Evolutionary conservation across 2,888 invertebrate genomes (phyloP), one percentile per base, ranked within the genome.

Genomic region (Leptinotarsa peninsularis): DNA sequence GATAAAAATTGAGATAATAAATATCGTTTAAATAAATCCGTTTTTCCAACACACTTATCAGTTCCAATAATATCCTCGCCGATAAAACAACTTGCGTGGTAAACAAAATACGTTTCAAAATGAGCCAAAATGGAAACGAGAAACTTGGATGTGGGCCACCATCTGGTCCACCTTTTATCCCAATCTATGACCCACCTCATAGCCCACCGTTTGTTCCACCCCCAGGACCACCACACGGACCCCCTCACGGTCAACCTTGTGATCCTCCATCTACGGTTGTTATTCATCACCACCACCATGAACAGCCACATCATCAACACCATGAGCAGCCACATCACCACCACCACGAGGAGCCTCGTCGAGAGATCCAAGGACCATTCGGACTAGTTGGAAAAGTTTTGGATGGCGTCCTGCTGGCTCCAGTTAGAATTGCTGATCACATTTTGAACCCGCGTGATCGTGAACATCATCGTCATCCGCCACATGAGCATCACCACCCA

Each of bases 331-430:
- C 58, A 1, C 58, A 43, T 13, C 43, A 52, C 14, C 52, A 43
- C 43, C 43, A 52, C 14, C 52, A 52, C n/a, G n/a, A n/a, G 7
- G 15, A 23, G 4, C 58, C 21, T 21, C 18, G 21, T 3, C 56
- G 7, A 13, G 58, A 23, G 13, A 23, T 58, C 58, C 58, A 58
- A 23, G 58, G 58, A 58, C 58, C 58, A 23, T 58, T 58, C 21
- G 15, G 58, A 4, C 23, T 58, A 15, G 58, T 58, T 14, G 58
- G 58, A 2, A 58, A 58, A 58, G 58, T 58, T 58, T 58, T 58
- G 58, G 58, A 58, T 14, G 58, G 58, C 13, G 58, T 58, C 23
- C 15, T 58, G 58, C 58, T 58, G 14, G 58, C 58, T 21, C 58
- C 58, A 21, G 58, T 58, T 21, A 58, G 15, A 58, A 58, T 58